Evolutionary conservation across 2,797 vertebrate genomes (phyloP).

Genomic region (Glyptemys insculpta): DNA sequence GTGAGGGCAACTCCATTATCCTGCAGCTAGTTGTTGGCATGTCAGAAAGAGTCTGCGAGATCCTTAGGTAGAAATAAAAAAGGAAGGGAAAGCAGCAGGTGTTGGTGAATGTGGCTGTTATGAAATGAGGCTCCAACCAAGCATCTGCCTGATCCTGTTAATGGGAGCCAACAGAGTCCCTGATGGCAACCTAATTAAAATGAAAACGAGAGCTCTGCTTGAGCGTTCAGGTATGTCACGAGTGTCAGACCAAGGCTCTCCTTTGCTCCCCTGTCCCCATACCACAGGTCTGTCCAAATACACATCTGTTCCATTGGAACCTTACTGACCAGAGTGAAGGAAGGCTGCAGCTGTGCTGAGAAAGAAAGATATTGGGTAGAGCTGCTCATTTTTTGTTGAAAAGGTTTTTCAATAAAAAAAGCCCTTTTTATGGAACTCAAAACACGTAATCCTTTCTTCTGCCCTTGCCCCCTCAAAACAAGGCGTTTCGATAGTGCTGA

Average conservation of each 20-base stretch:
- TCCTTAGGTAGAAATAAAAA: not conserved
- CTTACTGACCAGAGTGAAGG: not conserved
- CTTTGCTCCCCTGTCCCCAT: not conserved
- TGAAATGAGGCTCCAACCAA: not conserved
- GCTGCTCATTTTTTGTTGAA: not conserved
- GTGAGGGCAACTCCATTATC: not conserved
- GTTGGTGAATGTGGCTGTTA: not conserved
- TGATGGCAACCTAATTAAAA: not conserved
- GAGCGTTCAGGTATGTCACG: not conserved
- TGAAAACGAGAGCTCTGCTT: not conserved
- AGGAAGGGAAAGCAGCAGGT: not conserved
- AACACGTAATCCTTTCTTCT: not conserved
- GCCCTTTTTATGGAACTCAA: not conserved
- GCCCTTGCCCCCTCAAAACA: not conserved
- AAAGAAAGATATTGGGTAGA: not conserved
- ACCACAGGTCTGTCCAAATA: not conserved
- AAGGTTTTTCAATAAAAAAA: not conserved
- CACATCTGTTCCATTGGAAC: not conserved
- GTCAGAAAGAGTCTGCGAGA: not conserved
- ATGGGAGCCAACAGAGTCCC: too few species aligned
- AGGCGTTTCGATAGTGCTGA: too few species aligned
- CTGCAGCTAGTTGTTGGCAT: not conserved
- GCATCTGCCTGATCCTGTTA: not conserved
- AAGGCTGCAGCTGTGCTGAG: too few species aligned
- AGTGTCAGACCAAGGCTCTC: not conserved